A percentile compares a stretch with the other conserved stretches of the same genome.
phyloP scores from a whole-genome alignment of 2,113 vertebrate species.

The Pluvianellus socialis region DNA sequence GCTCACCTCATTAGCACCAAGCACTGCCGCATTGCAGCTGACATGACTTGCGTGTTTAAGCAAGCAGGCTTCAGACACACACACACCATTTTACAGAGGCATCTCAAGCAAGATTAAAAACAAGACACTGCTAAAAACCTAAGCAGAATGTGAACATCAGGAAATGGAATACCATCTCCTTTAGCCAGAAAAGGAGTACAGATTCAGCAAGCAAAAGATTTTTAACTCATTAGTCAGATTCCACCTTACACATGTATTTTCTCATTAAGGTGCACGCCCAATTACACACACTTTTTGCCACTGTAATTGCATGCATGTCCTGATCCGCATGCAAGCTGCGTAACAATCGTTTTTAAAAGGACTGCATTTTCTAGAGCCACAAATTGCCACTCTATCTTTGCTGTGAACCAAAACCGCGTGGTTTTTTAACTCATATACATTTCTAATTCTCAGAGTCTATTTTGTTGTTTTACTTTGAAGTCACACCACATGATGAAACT shows the following conservation, averaged over 20 bases:
- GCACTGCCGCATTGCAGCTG: conserved; percentile 66
- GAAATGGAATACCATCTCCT: not conserved
- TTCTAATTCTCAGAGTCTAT: not conserved
- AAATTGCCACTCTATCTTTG: not conserved
- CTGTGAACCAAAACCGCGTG: not conserved
- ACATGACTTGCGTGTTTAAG: conserved; percentile 59
- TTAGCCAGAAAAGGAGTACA: not conserved
- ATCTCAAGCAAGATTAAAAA: conserved; percentile 21
- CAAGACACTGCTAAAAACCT: not conserved
- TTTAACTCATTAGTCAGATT: not conserved
- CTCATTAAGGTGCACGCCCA: not conserved
- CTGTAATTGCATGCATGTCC: not conserved
- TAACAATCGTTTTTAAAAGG: not conserved
- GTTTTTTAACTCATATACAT: not conserved
- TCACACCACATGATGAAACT: not conserved
- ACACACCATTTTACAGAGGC: not conserved
- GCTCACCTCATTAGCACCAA: conserved; percentile 66
- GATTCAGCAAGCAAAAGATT: not conserved
- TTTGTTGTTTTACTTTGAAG: not conserved
- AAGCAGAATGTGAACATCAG: not conserved
- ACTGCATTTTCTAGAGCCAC: not conserved
- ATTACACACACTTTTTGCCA: not conserved
- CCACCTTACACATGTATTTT: not conserved
- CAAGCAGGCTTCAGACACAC: conserved; percentile 34
- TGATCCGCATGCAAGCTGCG: not conserved